These are phyloP conservation scores for Hipparchia semele DNA, from an alignment of 2,888 invertebrate genomes.

Conservation along the genomic window DNA sequence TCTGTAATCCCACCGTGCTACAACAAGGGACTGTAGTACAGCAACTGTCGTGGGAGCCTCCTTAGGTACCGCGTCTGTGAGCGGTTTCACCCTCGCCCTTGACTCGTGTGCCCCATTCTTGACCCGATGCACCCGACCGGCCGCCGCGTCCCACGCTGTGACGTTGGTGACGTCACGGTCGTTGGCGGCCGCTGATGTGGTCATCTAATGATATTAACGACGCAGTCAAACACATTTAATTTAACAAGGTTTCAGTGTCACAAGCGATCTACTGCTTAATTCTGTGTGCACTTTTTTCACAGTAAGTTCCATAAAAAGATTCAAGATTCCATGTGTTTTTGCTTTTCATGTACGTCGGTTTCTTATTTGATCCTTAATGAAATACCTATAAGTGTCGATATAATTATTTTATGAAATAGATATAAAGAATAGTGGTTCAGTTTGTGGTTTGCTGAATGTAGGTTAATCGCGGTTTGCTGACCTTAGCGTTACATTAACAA, in stretches of 20 bases:
- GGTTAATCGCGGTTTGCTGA: slow-evolving; percentile 21
- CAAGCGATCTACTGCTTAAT: not conserved
- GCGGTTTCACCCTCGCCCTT: slow-evolving; percentile 11
- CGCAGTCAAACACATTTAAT: not conserved
- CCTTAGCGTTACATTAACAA: slow-evolving; percentile 15
- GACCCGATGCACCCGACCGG: not conserved
- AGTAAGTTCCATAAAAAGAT: not conserved
- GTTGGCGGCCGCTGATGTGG: not conserved
- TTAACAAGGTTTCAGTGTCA: slow-evolving; percentile 9
- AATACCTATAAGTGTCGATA: no score
- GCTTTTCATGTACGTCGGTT: no score
- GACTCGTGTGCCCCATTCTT: slow-evolving; percentile 1
- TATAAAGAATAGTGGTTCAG: not conserved
- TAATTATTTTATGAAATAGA: no score
- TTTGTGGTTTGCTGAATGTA: slow-evolving; percentile 18
- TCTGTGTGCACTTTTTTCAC: not conserved
- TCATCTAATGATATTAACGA: slow-evolving; percentile 4
- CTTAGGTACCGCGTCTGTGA: not conserved
- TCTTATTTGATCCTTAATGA: no score
- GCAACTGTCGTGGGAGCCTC: not conserved
- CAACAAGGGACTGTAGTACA: not conserved
- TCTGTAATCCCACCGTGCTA: no score
- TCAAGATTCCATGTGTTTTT: no score
- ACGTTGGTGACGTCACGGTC: not conserved
- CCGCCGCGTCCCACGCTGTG: not conserved